Percentiles rank a stretch among this genome's conserved stretches.
These are phyloP conservation scores for Liparis tanakae DNA, from an alignment of 2,797 vertebrate species.

Conservation along the genomic window DNA sequence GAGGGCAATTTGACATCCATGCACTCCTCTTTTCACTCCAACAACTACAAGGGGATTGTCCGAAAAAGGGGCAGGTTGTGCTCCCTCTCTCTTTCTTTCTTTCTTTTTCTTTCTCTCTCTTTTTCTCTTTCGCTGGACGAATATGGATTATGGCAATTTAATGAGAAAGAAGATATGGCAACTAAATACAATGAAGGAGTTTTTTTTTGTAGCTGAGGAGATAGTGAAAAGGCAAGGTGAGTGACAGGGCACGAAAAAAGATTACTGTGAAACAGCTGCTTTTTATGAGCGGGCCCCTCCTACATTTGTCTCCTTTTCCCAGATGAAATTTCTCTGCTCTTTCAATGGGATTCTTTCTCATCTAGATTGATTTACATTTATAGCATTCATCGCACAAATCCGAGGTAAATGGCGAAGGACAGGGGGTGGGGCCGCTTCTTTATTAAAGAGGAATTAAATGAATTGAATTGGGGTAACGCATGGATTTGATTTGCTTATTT, in stretches of 20 bases:
- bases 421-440: slow-evolving; percentile 82
- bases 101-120: slow-evolving; percentile 9
- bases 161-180: slow-evolving; percentile 80
- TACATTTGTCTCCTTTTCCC: slow-evolving; percentile 76
- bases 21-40: slow-evolving; percentile 85
- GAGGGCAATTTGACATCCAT: slow-evolving; percentile 92
- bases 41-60: slow-evolving; percentile 88
- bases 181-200: slow-evolving; percentile 75
- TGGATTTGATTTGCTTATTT: slow-evolving; percentile 89
- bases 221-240: slow-evolving; percentile 88
- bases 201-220: slow-evolving; percentile 67
- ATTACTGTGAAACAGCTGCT: slow-evolving; percentile 92
- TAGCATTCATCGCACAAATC: slow-evolving; percentile 88
- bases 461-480: slow-evolving; percentile 89
- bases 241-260: slow-evolving; percentile 92
- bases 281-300: slow-evolving; percentile 83
- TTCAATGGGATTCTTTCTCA: slow-evolving; percentile 88
- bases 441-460: slow-evolving; percentile 90
- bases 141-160: slow-evolving; percentile 81
- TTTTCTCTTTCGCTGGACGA: slow-evolving; percentile 41
- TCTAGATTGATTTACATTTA: slow-evolving; percentile 91
- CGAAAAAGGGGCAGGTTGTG: slow-evolving; percentile 78
- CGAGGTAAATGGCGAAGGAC: slow-evolving; percentile 79
- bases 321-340: slow-evolving; percentile 83
- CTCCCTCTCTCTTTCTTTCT: too few relatives aligned